Base-by-base conservation (phyloP, 2,888 invertebrate species). In the Calameuta filiformis region DNA sequence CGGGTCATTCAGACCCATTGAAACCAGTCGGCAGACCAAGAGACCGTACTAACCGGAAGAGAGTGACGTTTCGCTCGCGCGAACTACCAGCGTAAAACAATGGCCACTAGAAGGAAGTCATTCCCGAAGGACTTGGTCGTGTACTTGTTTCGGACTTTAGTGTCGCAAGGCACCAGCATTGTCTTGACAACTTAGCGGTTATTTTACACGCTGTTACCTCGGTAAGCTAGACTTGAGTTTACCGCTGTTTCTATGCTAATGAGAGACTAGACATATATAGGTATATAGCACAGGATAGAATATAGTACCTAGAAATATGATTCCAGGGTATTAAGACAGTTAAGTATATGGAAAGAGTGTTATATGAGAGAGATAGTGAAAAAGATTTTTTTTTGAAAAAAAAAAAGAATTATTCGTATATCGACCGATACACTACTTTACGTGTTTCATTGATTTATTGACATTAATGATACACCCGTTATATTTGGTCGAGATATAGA, bases 141-240 rank as follows among this genome's bases (percentile, higher is more conserved):
- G 79, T 78, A 81, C 77, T 80, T 80, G 79, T 85, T 81, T 87
- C 87, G 82, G 81, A 81, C 80, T 79, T 79, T 73, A 78, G 77
- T 78, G 77, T 71, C 73, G 77, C 77, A 77, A 74, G 37, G 68
- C 68, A 68, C 68, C 75, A 79, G 86, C 89, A 91, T 91, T 91
- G 91, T 91, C 91, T 88, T 87, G 88, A 90, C 90, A 91, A 91
- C 91, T 91, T 91, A 91, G 91, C 90, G 91, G 91, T 91, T 91
- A 91, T 91, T 91, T 91, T 91, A 91, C 91, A 91, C 91, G 90
- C 91, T 91, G 91, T 91, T 91, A 90, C 87, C 90, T 91, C 89
- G 88, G 89, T 90, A 90, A 91, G 90, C 89, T 90, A 89, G 88
- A 86, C 87, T 84, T 86, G 87, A 90, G 90, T 91, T 90, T 90